Evolutionary conservation across 2,113 vertebrate genomes (phyloP).

Genomic region (Mus musculus): DNA sequence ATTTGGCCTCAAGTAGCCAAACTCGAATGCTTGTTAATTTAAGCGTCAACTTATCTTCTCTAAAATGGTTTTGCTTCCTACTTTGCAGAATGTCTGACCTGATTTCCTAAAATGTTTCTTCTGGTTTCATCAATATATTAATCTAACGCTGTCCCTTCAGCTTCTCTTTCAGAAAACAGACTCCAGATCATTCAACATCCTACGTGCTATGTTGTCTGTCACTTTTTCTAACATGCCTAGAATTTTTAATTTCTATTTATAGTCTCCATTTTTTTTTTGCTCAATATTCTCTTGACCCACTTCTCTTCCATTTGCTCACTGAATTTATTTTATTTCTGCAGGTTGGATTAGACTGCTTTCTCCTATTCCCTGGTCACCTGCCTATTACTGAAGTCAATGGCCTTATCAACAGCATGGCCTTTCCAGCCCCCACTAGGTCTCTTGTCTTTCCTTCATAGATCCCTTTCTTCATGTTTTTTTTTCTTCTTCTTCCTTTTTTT

Average conservation of each 20-base stretch:
- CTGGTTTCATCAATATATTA: not conserved
- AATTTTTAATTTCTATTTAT: not conserved
- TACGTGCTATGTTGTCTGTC: not conserved
- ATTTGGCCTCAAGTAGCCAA: not conserved
- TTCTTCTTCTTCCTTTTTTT: not conserved
- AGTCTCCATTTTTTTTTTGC: not conserved
- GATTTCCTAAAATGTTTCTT: slow-evolving; percentile 13
- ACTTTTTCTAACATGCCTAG: not conserved
- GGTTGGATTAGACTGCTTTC: not conserved
- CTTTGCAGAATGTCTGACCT: not conserved
- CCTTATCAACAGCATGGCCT: not conserved
- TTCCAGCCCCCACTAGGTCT: too few relatives aligned
- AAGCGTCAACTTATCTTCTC: not conserved
- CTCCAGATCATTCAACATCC: not conserved
- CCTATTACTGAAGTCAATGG: not conserved
- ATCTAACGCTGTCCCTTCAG: not conserved
- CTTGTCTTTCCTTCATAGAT: not conserved
- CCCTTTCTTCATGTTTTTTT: not conserved
- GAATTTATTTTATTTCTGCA: not conserved
- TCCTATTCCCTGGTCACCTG: not conserved
- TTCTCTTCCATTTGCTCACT: not conserved
- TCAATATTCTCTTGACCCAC: not conserved
- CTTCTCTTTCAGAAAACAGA: not conserved
- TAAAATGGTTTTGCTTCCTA: not conserved
- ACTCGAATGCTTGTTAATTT: not conserved